Conservation (phyloP, 2,888 invertebrate species). For the Mantis religiosa region DNA sequence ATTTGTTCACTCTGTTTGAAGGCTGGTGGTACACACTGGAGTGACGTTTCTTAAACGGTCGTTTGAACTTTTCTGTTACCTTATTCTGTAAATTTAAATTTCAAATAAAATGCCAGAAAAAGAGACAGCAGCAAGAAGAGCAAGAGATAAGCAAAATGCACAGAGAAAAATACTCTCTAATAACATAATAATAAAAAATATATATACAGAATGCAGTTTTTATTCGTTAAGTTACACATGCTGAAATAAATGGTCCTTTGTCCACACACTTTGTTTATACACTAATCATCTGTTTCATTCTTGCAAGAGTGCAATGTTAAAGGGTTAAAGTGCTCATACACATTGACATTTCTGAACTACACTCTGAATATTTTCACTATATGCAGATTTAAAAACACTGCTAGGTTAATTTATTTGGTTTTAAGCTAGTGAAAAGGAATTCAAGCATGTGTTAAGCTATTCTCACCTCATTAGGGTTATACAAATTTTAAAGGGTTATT, state of each 20-base stretch:
- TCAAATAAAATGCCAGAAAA: background rate
- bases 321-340: background rate
- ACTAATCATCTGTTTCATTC: background rate
- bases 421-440: background rate
- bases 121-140: background rate
- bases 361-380: background rate
- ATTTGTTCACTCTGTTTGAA: slow-evolving; percentile 87
- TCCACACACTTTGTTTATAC: background rate
- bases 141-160: background rate
- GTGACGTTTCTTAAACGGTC: slow-evolving; percentile 83
- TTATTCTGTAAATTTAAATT: slow-evolving; percentile 57
- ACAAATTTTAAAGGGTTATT: background rate
- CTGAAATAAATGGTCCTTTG: background rate
- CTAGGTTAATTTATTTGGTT: background rate
- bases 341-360: background rate
- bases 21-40: slow-evolving; percentile 84
- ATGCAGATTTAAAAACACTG: background rate
- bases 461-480: background rate
- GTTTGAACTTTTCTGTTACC: slow-evolving; percentile 82
- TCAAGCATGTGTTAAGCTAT: background rate
- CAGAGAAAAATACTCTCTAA: background rate
- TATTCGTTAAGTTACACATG: background rate
- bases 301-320: background rate
- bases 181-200: background rate
- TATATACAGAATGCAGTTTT: background rate